A percentile compares a stretch with the other conserved stretches of the same genome.
Evolutionary conservation across 1,140 invertebrate genomes (phyloP).

Genomic region (Saccostrea echinata): DNA sequence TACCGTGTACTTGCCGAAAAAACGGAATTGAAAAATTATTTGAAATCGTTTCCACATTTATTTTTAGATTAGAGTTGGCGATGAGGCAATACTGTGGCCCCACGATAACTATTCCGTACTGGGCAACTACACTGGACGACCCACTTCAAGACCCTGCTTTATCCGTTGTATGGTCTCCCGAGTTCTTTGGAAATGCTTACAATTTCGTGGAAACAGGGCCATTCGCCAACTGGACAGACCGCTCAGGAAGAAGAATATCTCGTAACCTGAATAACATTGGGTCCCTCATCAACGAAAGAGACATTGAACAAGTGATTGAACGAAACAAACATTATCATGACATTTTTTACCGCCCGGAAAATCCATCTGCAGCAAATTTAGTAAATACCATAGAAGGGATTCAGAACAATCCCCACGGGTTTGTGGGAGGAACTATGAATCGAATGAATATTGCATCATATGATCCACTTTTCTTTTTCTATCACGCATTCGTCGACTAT

Average conservation of each 20-base stretch:
- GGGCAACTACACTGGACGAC: slow-evolving; percentile 45
- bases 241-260: slow-evolving; percentile 45
- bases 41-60: neutral
- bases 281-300: slow-evolving; percentile 41
- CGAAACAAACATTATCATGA: slow-evolving; percentile 47
- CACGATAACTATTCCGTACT: slow-evolving; percentile 46
- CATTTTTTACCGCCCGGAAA: slow-evolving; percentile 56
- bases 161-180: slow-evolving; percentile 73
- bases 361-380: slow-evolving; percentile 52
- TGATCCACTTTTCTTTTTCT: slow-evolving; percentile 66
- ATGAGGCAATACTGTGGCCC: slow-evolving; percentile 35
- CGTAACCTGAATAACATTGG: slow-evolving; percentile 35
- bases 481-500: slow-evolving; percentile 79
- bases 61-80: slow-evolving; percentile 50
- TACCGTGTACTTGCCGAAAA: no score
- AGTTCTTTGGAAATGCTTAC: slow-evolving; percentile 76
- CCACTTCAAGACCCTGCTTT: slow-evolving; percentile 61
- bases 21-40: no score
- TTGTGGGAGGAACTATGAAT: slow-evolving; percentile 61
- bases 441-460: slow-evolving; percentile 53
- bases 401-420: slow-evolving; percentile 57
- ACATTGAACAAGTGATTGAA: slow-evolving; percentile 47
- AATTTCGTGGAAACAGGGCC: slow-evolving; percentile 77
- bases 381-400: slow-evolving; percentile 53
- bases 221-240: slow-evolving; percentile 64